These are phyloP conservation scores for Meles meles DNA, from an alignment of 2,113 vertebrate species.

Conservation along the genomic window DNA sequence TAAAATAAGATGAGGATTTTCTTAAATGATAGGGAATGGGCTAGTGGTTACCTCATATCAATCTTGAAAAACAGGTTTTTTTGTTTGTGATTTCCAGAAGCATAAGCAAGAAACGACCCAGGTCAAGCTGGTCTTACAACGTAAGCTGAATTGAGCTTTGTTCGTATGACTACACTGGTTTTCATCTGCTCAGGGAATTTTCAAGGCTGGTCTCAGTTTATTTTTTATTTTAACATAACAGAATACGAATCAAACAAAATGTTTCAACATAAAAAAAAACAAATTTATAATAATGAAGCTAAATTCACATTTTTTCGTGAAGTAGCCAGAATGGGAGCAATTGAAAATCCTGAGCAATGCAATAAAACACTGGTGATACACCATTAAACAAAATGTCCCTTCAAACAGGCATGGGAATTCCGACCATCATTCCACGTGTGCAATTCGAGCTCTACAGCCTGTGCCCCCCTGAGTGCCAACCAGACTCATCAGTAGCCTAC, in stretches of 20 bases:
- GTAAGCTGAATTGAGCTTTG: background rate
- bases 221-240: background rate
- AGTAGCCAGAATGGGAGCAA: background rate
- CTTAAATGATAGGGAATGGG: background rate
- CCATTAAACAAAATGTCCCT: background rate
- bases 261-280: background rate
- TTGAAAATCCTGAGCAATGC: background rate
- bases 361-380: background rate
- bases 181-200: background rate
- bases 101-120: background rate
- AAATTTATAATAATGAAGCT: background rate
- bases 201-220: background rate
- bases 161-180: background rate
- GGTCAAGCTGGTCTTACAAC: background rate
- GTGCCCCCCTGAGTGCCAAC: accelerated
- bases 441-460: accelerated
- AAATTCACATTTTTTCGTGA: background rate
- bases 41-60: background rate
- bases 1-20: background rate
- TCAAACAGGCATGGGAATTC: background rate
- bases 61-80: background rate
- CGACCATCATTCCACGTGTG: background rate
- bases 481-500: background rate
- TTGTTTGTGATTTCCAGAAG: background rate
- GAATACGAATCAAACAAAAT: background rate